phyloP scores from a whole-genome alignment of 2,797 vertebrate genomes.

The Darevskia nairensis region DNA sequence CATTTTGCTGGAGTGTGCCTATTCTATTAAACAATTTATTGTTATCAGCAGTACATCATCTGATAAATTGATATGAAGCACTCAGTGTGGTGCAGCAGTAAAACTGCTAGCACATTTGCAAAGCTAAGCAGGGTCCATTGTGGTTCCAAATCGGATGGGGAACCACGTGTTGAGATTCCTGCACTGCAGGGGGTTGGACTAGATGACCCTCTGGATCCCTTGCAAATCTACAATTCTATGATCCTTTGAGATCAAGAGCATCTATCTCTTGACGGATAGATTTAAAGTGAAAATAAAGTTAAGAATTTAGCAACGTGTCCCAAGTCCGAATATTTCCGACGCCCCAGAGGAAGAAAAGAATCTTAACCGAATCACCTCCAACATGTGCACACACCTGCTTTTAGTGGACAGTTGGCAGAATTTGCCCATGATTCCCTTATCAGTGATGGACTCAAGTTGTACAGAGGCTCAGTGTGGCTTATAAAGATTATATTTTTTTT shows the following conservation, averaged over 20 bases:
- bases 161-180: too few relatives aligned
- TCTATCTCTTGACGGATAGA: background rate
- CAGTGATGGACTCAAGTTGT: background rate
- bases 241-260: background rate
- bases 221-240: too few relatives aligned
- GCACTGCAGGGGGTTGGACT: too few relatives aligned
- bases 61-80: background rate
- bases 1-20: background rate
- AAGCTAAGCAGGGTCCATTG: too few relatives aligned
- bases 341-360: background rate
- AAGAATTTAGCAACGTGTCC: background rate
- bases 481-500: too few relatives aligned
- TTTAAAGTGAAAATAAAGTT: background rate
- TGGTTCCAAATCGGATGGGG: too few relatives aligned
- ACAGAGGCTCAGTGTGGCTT: background rate
- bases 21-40: too few relatives aligned
- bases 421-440: background rate
- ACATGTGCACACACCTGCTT: background rate
- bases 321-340: background rate
- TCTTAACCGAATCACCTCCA: background rate
- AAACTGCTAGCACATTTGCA: too few relatives aligned
- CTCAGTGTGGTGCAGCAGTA: background rate
- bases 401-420: background rate
- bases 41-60: too few relatives aligned
- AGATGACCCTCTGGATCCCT: too few relatives aligned